Conservation (phyloP, 1,140 invertebrate genomes). For the Aradophagus sp. region DNA sequence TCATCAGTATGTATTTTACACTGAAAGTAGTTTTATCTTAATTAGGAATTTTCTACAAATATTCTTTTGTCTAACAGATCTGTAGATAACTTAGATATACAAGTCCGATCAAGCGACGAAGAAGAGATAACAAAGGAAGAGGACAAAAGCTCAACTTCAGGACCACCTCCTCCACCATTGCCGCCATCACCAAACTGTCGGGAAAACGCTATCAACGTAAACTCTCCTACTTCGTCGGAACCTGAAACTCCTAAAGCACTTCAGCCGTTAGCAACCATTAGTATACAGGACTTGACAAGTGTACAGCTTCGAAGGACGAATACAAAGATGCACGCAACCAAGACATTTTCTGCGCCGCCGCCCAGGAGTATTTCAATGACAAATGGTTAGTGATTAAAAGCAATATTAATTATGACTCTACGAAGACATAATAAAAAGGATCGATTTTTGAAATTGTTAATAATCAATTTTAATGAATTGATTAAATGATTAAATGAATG, state of each 20-base stretch:
- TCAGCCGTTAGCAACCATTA: slow-evolving; percentile 87
- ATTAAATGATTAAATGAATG: too few species aligned
- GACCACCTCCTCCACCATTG: slow-evolving; percentile 78
- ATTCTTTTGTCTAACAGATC: slow-evolving; percentile 62
- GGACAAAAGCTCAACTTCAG: slow-evolving; percentile 49
- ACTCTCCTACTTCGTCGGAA: slow-evolving; percentile 59
- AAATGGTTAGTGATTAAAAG: slow-evolving; percentile 64
- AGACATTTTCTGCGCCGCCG: slow-evolving; percentile 85
- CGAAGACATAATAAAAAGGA: too few species aligned
- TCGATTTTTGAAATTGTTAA: too few species aligned
- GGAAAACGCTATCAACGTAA: slow-evolving; percentile 9
- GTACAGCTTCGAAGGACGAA: slow-evolving; percentile 86
- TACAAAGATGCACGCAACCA: slow-evolving; percentile 81
- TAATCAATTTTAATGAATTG: too few species aligned
- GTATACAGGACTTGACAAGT: slow-evolving; percentile 88
- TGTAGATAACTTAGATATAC: slow-evolving; percentile 73
- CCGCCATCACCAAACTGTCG: slow-evolving; percentile 64
- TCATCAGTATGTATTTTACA: too few species aligned
- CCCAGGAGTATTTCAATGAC: slow-evolving; percentile 82
- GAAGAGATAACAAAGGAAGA: slow-evolving; percentile 54
- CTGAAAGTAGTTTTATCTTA: too few species aligned
- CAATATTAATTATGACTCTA: too few species aligned
- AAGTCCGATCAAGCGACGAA: slow-evolving; percentile 51
- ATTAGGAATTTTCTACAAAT: too few species aligned
- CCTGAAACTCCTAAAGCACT: slow-evolving; percentile 73